These are phyloP conservation scores for Lomographa bimaculata DNA, from an alignment of 2,888 invertebrate species.

Conservation along the genomic window DNA sequence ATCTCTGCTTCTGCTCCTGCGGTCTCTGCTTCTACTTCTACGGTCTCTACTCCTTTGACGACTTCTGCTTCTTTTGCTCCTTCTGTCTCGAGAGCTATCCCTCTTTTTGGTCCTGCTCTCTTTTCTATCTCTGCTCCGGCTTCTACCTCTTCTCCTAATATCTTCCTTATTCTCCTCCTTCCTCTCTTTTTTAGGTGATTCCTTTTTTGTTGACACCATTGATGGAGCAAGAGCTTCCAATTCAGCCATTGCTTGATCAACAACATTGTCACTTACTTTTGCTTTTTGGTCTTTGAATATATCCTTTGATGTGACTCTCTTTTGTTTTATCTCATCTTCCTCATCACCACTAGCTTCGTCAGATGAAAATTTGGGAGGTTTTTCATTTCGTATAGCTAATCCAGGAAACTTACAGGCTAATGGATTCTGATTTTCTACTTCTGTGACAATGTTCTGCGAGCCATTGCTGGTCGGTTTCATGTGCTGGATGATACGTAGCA, in stretches of 20 bases:
- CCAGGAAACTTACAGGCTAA: slow-evolving; percentile 90
- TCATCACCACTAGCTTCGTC: slow-evolving; percentile 59
- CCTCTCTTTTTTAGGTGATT: slow-evolving; percentile 35
- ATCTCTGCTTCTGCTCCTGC: slow-evolving; percentile 39
- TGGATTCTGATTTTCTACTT: slow-evolving; percentile 68
- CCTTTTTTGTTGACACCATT: slow-evolving; percentile 44
- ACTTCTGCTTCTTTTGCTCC: slow-evolving; percentile 43
- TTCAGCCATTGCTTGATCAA: slow-evolving; percentile 93
- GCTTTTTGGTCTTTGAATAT: slow-evolving; percentile 69
- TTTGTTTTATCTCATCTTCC: slow-evolving; percentile 54
- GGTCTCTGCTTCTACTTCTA: slow-evolving; percentile 50
- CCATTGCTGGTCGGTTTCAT: slow-evolving; percentile 89
- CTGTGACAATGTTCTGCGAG: slow-evolving; percentile 40
- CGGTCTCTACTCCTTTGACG: slow-evolving; percentile 47
- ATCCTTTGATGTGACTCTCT: slow-evolving; percentile 68
- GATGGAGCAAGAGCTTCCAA: slow-evolving; percentile 93
- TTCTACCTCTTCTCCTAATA: slow-evolving; percentile 49
- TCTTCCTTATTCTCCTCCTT: slow-evolving; percentile 29
- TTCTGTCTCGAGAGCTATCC: slow-evolving; percentile 53
- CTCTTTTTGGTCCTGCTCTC: slow-evolving; percentile 46
- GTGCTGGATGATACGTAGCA: slow-evolving; percentile 96
- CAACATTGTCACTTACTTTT: slow-evolving; percentile 71
- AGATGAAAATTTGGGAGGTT: slow-evolving; percentile 67
- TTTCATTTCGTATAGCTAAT: slow-evolving; percentile 91
- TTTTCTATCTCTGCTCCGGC: slow-evolving; percentile 48